Percentiles rank a stretch among this genome's conserved stretches.
phyloP scores from a whole-genome alignment of 2,888 invertebrate species.

The Sclerodermus sp. region DNA sequence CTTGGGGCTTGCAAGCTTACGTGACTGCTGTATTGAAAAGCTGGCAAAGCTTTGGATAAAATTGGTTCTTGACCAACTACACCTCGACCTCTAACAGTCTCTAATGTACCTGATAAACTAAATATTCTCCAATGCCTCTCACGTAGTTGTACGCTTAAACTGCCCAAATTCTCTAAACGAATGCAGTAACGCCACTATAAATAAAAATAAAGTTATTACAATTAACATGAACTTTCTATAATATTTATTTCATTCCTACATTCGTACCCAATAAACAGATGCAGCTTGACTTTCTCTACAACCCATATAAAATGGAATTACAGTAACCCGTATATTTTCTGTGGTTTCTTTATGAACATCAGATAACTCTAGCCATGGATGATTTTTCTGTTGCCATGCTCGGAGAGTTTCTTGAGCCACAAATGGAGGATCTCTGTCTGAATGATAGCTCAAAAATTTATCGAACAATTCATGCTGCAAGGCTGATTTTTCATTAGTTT shows the following conservation, averaged over 20 bases:
- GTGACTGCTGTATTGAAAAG: slow-evolving; percentile 97
- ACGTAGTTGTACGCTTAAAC: slow-evolving; percentile 85
- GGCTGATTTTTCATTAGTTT: slow-evolving; percentile 83
- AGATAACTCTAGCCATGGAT: slow-evolving; percentile 94
- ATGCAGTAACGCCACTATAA: slow-evolving; percentile 97
- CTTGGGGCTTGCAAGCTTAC: slow-evolving; percentile 95
- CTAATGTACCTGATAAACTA: slow-evolving; percentile 88
- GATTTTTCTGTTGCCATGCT: slow-evolving; percentile 97
- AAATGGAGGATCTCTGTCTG: slow-evolving; percentile 86
- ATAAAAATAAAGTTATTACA: slow-evolving; percentile 20
- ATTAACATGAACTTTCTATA: neutral
- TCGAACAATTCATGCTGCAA: slow-evolving; percentile 95
- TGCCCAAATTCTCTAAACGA: slow-evolving; percentile 90
- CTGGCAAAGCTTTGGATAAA: slow-evolving; percentile 82
- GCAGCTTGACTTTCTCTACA: slow-evolving; percentile 88
- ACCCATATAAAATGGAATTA: slow-evolving; percentile 98
- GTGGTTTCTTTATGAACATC: slow-evolving; percentile 98
- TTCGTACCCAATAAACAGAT: slow-evolving; percentile 88
- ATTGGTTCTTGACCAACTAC: slow-evolving; percentile 98
- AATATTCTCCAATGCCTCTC: slow-evolving; percentile 99
- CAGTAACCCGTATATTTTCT: slow-evolving; percentile 93
- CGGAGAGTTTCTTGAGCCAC: slow-evolving; percentile 85
- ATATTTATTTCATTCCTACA: neutral
- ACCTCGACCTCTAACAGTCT: slow-evolving; percentile 91
- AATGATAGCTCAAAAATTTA: slow-evolving; percentile 83